These are phyloP conservation scores for Hylyphantes graminicola DNA, from an alignment of 1,140 invertebrate genomes.

Conservation along the genomic window DNA sequence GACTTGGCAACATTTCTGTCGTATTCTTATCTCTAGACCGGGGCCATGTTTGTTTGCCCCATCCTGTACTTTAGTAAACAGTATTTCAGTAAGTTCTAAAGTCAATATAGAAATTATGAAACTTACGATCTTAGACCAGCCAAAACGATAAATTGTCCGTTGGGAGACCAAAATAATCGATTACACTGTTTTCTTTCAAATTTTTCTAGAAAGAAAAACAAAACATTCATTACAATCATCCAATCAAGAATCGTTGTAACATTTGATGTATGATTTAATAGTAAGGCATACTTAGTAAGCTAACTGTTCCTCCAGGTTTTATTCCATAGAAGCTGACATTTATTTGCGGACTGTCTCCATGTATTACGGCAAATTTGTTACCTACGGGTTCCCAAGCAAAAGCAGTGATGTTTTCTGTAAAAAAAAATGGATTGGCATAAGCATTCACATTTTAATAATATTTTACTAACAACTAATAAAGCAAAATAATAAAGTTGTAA, in stretches of 20 bases:
- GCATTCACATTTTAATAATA: background rate
- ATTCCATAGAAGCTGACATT: conserved; percentile 95
- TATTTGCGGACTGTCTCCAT: conserved; percentile 85
- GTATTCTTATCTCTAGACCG: no score
- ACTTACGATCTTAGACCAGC: conserved; percentile 78
- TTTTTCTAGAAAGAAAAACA: conserved; percentile 73
- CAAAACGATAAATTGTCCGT: conserved; percentile 94
- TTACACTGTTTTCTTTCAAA: conserved; percentile 93
- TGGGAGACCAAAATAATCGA: conserved; percentile 96
- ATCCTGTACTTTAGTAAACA: no score
- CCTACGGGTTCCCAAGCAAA: conserved; percentile 99
- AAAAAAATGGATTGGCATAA: conserved; percentile 11
- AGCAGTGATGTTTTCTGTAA: conserved; percentile 80
- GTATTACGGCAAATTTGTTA: conserved; percentile 94
- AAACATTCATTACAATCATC: background rate
- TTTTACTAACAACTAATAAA: background rate
- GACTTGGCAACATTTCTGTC: no score
- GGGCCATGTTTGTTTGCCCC: no score
- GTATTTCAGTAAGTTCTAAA: no score
- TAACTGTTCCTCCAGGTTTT: conserved; percentile 85
- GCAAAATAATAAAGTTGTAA: background rate
- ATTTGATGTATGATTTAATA: background rate
- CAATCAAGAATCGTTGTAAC: background rate
- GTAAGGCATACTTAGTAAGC: conserved; percentile 78
- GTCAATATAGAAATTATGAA: background rate